These are phyloP conservation scores for Temnothorax curvispinosus DNA, from an alignment of 1,140 invertebrate species.

Conservation along the genomic window DNA sequence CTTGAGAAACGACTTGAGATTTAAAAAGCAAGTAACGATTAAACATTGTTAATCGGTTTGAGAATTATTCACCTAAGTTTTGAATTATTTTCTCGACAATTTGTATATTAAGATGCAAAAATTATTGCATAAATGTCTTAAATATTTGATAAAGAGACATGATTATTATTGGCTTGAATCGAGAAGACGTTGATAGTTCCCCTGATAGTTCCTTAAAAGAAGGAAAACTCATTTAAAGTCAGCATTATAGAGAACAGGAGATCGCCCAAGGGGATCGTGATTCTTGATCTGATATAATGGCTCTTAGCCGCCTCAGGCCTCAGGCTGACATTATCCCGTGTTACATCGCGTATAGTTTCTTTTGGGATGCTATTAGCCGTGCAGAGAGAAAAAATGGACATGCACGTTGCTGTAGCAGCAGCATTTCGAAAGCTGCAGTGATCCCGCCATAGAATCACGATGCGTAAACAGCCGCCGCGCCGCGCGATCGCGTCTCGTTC, in stretches of 20 bases:
- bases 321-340: neutral
- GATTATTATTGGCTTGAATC: neutral
- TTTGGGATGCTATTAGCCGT: neutral
- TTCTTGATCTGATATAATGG: neutral
- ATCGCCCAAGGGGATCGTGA: too few relatives aligned
- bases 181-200: neutral
- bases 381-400: neutral
- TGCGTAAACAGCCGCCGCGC: neutral
- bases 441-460: neutral
- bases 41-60: neutral
- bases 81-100: neutral
- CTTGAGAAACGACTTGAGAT: neutral
- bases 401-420: neutral
- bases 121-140: neutral
- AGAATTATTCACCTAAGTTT: neutral
- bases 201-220: too few relatives aligned
- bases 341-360: neutral
- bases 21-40: neutral
- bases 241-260: neutral
- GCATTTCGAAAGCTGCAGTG: slow-evolving; percentile 26
- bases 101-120: neutral
- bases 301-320: neutral
- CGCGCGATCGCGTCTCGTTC: neutral
- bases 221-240: too few relatives aligned
- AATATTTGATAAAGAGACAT: neutral